Conservation (phyloP, 92 coral and sea anemone genomes). For the Epizoanthus rinbou region DNA sequence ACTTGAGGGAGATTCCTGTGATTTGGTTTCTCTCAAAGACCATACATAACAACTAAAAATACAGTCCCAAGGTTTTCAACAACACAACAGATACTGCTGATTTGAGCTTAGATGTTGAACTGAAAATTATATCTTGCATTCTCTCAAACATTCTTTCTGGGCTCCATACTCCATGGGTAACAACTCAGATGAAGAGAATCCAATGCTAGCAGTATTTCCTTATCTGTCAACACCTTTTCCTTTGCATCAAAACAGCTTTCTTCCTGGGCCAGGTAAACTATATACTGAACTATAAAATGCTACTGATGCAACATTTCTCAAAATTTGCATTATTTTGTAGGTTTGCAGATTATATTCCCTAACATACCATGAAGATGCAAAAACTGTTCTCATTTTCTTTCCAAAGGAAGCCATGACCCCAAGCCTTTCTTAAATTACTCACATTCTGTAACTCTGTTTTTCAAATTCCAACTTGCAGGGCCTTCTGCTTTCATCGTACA, state of each 20-base stretch:
- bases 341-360: background rate
- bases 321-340: background rate
- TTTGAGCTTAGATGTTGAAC: background rate
- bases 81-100: slow-evolving; percentile 19
- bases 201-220: slow-evolving; percentile 7
- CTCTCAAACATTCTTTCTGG: slow-evolving; percentile 27
- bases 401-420: slow-evolving; percentile 34
- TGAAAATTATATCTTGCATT: slow-evolving; percentile 12
- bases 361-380: background rate
- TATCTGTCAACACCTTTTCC: slow-evolving; percentile 40
- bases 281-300: background rate
- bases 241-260: slow-evolving; percentile 10
- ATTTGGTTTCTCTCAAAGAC: slow-evolving; percentile 2
- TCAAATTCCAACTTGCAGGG: slow-evolving; percentile 40
- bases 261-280: background rate
- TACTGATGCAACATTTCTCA: background rate
- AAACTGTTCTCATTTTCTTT: background rate
- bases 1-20: slow-evolving; percentile 45
- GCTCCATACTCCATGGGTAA: slow-evolving; percentile 11
- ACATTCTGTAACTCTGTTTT: slow-evolving; percentile 42
- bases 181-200: slow-evolving; percentile 31
- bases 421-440: slow-evolving; percentile 38
- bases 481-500: slow-evolving; percentile 33
- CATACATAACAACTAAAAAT: background rate
- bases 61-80: slow-evolving; percentile 3